Evolutionary conservation across 2,888 invertebrate genomes (phyloP), one percentile per base, ranked within the genome.

Genomic region (Halictus ligatus): DNA sequence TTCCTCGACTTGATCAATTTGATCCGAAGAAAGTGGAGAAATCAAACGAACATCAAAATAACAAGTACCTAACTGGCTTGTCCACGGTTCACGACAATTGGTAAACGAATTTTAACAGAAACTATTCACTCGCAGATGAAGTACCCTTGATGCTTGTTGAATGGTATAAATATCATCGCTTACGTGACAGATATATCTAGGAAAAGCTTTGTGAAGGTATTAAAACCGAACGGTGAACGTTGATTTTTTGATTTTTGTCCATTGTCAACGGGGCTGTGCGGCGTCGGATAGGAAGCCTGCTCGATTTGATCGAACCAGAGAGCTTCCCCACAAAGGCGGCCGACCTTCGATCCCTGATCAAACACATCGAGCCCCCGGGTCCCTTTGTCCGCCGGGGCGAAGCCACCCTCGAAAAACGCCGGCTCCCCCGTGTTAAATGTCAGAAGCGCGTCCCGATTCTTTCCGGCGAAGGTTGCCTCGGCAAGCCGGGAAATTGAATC

Each of bases 401-500:
- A 60, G 58, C 58, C 58, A 12, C 54, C 69, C 18, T 21, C 35
- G 40, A 69, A 13, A n/a, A 75, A 58, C 35, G 64, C 29, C 58
- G 12, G n/a, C 67, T 40, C 35, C 12, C 75, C 12, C 75, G 54
- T 10, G 75, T 43, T 75, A 75, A 75, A 75, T 60, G 58, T 60
- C 58, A 43, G 58, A 35, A 12, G 50, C 54, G 50, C 54, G 35
- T 54, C 35, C 21, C 50, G 54, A 75, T 60, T 60, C 25, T 75
- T 60, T 75, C 25, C n/a, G 58, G 25, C 12, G 40, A n/a, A 29
- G 75, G 75, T 43, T 60, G 25, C n/a, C n/a, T n/a, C n/a, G n/a
- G n/a, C n/a, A n/a, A n/a, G n/a, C n/a, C 10, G 25, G 60, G 43
- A 60, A 60, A 75, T 75, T 75, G 60, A 75, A 75, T 75, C 60